A percentile compares a stretch with the other conserved stretches of the same genome.
phyloP scores from a whole-genome alignment of 2,113 vertebrate species.

The Hemicordylus capensis region DNA sequence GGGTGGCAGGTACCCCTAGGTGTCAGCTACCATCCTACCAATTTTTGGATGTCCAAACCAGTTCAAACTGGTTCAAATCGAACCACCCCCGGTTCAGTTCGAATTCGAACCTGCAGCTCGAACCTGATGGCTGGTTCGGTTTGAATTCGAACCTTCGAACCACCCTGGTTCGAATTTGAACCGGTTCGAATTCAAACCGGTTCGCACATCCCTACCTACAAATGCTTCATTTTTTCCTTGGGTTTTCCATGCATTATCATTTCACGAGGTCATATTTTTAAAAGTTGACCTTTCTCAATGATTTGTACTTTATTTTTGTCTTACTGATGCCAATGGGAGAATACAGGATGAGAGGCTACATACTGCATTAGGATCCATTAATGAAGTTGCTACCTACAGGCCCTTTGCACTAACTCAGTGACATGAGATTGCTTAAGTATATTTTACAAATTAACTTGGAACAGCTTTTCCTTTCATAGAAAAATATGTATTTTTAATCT shows the following conservation, averaged over 20 bases:
- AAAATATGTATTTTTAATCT: conserved; percentile 2
- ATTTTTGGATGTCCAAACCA: too few relatives aligned
- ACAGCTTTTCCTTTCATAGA: conserved; percentile 10
- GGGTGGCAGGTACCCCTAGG: too few relatives aligned
- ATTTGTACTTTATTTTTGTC: conserved; percentile 17
- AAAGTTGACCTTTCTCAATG: conserved; percentile 2
- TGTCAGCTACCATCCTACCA: too few relatives aligned
- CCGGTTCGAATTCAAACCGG: too few relatives aligned
- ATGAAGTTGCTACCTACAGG: conserved; percentile 13
- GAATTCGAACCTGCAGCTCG: too few relatives aligned
- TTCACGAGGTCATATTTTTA: neutral
- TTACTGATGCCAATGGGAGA: neutral
- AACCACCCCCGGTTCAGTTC: too few relatives aligned
- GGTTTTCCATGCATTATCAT: neutral
- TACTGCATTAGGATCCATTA: neutral
- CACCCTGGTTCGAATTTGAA: too few relatives aligned
- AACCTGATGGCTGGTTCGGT: too few relatives aligned
- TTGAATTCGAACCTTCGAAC: too few relatives aligned
- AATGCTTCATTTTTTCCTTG: neutral
- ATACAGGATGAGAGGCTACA: conserved; percentile 13
- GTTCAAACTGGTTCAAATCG: too few relatives aligned
- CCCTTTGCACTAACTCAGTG: neutral
- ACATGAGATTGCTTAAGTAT: neutral
- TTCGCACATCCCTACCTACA: too few relatives aligned
- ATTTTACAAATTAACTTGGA: conserved; percentile 26